phyloP scores from a whole-genome alignment of 2,888 invertebrate species.

The Pseudoips prasinana region DNA sequence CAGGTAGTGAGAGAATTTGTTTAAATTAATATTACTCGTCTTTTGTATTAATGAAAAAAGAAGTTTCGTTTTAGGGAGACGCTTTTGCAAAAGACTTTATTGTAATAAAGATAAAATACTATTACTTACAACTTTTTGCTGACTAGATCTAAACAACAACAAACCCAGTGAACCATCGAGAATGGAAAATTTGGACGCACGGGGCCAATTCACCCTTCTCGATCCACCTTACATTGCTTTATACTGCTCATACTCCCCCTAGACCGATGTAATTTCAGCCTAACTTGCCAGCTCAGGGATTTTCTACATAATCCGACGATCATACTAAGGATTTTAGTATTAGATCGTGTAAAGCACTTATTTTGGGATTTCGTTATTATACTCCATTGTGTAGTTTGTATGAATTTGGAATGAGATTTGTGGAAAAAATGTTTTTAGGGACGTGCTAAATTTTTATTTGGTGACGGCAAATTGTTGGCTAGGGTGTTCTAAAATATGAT shows the following conservation, averaged over 20 bases:
- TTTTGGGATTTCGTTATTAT: conserved; percentile 21
- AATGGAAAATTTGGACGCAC: conserved; percentile 15
- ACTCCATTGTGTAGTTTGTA: conserved; percentile 22
- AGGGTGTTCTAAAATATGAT: conserved; percentile 7
- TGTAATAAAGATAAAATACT: too few relatives aligned
- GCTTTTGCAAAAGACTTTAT: too few relatives aligned
- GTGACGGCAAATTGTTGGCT: background rate
- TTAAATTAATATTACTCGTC: too few relatives aligned
- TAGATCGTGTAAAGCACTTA: conserved; percentile 12
- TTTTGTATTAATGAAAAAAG: too few relatives aligned
- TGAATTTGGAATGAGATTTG: conserved; percentile 25
- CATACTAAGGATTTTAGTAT: conserved; percentile 18
- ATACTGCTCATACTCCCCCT: conserved; percentile 22
- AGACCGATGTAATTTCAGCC: conserved; percentile 30
- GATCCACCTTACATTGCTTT: conserved; percentile 21
- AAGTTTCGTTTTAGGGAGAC: too few relatives aligned
- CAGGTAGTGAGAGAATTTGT: too few relatives aligned
- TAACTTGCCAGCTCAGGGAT: conserved; percentile 32
- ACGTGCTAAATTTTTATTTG: conserved; percentile 20
- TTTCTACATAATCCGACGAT: conserved; percentile 20
- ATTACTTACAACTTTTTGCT: too few relatives aligned
- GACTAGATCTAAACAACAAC: conserved; percentile 1
- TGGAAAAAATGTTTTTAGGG: conserved; percentile 1
- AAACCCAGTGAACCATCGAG: conserved; percentile 1
- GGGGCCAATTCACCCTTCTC: conserved; percentile 25